Percentiles rank a stretch among this genome's conserved stretches.
Conservation (phyloP, 2,797 vertebrate genomes). For the Oreonectes daqikongensis region DNA sequence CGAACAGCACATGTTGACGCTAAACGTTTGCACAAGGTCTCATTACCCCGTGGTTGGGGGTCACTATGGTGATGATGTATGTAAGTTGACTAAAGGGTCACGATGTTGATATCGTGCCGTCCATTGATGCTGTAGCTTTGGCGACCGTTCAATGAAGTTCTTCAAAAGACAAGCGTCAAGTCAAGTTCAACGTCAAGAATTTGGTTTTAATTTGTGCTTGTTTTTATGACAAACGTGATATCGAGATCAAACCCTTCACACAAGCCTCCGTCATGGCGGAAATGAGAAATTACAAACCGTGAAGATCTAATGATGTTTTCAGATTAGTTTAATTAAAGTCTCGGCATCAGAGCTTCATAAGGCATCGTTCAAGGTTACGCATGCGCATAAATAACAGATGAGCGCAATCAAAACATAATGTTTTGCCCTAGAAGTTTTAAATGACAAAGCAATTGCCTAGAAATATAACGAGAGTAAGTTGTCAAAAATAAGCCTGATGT, state of each 20-base stretch:
- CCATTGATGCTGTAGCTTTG: slow-evolving; percentile 27
- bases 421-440: neutral
- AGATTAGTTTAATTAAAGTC: slow-evolving; percentile 40
- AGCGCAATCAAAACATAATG: slow-evolving; percentile 8
- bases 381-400: neutral
- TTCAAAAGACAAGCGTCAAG: neutral
- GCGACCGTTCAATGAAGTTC: slow-evolving; percentile 31
- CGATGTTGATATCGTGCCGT: slow-evolving; percentile 49
- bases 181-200: no score
- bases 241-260: neutral
- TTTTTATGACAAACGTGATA: neutral
- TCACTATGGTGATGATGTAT: slow-evolving; percentile 43
- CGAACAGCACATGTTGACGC: neutral
- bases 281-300: neutral
- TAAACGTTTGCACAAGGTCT: slow-evolving; percentile 46
- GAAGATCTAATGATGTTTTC: slow-evolving; percentile 7
- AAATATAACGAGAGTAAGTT: neutral
- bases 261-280: neutral
- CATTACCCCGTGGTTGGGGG: slow-evolving; percentile 15
- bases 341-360: slow-evolving; percentile 21
- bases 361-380: slow-evolving; percentile 4
- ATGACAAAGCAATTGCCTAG: neutral
- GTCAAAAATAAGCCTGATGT: neutral
- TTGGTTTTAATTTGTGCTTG: neutral
- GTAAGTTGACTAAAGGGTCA: slow-evolving; percentile 45